Evolutionary conservation across 2,888 invertebrate genomes (phyloP).

Genomic region (Willowsia nigromaculata): DNA sequence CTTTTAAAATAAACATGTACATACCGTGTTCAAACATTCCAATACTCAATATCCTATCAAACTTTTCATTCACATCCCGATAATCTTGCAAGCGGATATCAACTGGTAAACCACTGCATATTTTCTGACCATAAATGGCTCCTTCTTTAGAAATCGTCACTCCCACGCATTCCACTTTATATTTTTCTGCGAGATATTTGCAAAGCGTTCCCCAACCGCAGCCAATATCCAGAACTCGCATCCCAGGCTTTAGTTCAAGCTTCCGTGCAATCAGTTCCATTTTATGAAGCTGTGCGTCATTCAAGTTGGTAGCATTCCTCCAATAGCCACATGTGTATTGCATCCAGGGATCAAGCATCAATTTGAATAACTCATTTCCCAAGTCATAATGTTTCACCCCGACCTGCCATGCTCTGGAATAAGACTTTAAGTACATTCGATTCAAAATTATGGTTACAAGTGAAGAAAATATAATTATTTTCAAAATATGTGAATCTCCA

Average conservation of each 20-base stretch:
- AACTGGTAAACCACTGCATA: background rate
- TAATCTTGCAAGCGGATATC: conserved; percentile 19
- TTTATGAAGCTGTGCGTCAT: background rate
- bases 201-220: conserved; percentile 24
- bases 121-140: background rate
- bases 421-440: too few relatives aligned
- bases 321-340: background rate
- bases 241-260: background rate
- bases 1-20: too few relatives aligned
- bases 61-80: conserved; percentile 11
- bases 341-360: background rate
- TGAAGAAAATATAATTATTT: too few relatives aligned
- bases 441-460: too few relatives aligned
- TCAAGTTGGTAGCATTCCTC: background rate
- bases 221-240: too few relatives aligned
- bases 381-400: background rate
- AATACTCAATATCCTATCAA: conserved; percentile 22
- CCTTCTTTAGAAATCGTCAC: background rate
- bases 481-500: too few relatives aligned
- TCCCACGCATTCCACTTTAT: conserved; percentile 8
- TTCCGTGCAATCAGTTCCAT: background rate
- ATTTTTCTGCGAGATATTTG: conserved; percentile 36
- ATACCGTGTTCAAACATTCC: conserved; percentile 63
- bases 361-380: background rate
- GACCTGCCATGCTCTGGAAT: background rate